These are phyloP conservation scores for Adelosebastes latens DNA, from an alignment of 2,797 vertebrate species.

Conservation along the genomic window DNA sequence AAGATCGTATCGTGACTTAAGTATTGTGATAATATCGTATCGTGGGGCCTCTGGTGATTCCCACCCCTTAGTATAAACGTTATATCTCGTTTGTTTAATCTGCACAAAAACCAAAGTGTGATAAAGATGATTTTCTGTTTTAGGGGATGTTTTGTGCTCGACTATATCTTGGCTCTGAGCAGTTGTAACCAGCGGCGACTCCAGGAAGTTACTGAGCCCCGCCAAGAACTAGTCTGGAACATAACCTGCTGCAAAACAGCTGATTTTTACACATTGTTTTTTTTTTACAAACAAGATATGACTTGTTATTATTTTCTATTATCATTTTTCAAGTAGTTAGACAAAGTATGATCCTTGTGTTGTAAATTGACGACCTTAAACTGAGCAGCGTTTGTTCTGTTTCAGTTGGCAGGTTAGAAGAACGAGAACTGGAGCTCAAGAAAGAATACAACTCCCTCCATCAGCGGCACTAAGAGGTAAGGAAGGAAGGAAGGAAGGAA, in stretches of 20 bases:
- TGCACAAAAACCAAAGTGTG: neutral
- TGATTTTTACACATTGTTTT: neutral
- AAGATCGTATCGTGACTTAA: no score
- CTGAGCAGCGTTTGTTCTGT: neutral
- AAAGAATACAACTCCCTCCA: constrained; percentile 96
- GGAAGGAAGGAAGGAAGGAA: neutral
- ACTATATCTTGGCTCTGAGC: no score
- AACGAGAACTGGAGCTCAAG: constrained; percentile 95
- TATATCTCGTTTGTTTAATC: neutral
- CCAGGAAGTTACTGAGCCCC: neutral
- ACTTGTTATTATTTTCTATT: neutral
- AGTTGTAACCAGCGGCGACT: fast-evolving
- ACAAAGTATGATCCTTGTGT: neutral
- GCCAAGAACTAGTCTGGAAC: neutral
- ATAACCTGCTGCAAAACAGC: neutral
- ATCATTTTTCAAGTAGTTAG: neutral
- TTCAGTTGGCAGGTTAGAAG: constrained; percentile 94
- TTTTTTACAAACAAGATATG: neutral
- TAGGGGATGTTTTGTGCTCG: neutral
- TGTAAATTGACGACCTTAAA: neutral
- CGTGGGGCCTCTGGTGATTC: no score
- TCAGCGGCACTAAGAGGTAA: constrained; percentile 95
- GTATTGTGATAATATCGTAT: no score
- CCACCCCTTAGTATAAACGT: fast-evolving
- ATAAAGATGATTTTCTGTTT: neutral